phyloP scores from a whole-genome alignment of 2,113 vertebrate species.

The Istiophorus platypterus region DNA sequence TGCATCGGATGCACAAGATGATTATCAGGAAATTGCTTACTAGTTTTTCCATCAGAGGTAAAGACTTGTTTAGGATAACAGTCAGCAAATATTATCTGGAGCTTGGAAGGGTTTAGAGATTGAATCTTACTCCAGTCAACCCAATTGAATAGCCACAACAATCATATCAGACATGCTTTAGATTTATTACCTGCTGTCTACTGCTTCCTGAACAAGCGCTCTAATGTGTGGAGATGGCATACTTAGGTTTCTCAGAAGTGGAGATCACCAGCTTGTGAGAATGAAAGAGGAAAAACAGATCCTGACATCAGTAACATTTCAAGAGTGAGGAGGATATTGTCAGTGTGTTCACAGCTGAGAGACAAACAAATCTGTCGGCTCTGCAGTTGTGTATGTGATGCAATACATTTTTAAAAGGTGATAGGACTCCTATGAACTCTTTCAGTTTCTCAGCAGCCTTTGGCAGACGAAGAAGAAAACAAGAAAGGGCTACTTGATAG shows the following conservation, averaged over 20 bases:
- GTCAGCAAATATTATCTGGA: constrained; percentile 39
- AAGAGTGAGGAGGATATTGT: background rate
- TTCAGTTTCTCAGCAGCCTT: background rate
- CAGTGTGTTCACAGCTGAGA: constrained; percentile 28
- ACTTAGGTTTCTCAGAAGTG: background rate
- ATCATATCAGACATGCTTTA: constrained; percentile 34
- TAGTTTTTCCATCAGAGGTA: background rate
- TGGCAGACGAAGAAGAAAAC: background rate
- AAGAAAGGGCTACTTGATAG: background rate
- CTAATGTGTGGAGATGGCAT: background rate
- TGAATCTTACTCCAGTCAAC: constrained; percentile 25
- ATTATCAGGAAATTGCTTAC: constrained; percentile 11
- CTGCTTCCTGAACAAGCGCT: constrained; percentile 6
- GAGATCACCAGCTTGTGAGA: constrained; percentile 4
- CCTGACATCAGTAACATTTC: constrained; percentile 9
- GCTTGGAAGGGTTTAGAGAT: constrained; percentile 20
- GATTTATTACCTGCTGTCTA: constrained; percentile 39
- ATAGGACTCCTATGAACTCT: background rate
- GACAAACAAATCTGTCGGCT: constrained; percentile 16
- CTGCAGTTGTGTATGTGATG: background rate
- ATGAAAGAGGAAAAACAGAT: background rate
- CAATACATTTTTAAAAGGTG: constrained; percentile 14
- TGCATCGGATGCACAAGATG: background rate
- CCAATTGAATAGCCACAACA: constrained; percentile 20
- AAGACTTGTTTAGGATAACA: background rate